Base-by-base conservation (phyloP, 2,797 vertebrate species). In the Artibeus lituratus region DNA sequence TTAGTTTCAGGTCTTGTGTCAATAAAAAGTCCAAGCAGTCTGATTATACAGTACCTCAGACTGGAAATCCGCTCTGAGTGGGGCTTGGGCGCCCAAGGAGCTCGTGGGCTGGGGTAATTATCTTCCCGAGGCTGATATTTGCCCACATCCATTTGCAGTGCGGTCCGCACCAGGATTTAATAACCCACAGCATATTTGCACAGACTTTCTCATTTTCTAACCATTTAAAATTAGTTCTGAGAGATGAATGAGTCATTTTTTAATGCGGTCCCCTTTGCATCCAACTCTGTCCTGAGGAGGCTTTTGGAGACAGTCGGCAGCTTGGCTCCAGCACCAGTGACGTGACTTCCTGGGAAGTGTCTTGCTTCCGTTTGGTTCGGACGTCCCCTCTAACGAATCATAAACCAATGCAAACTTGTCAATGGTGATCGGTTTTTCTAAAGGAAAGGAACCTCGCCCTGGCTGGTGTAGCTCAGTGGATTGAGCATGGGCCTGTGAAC, bases 141-240 rank as follows among this genome's bases (percentile, higher is more conserved):
- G 92, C 96, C 94, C 82, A 94, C n/a, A 47, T 76, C 84, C 92
- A 86, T 95, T 93, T 94, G 32, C 62, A 57, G 10, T 67, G n/a
- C 72, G 29, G 72, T 88, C 92, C 85, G 92, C 90, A 92, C 44
- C 65, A 37, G 42, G 59, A 94, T 97, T 96, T 97, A 97, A 96
- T 97, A 97, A 97, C 95, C 35, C 87, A 49, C 80, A 67, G 94
- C 69, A 62, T 96, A 94, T 97, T 97, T 96, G 85, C 74, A 95
- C 85, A 97, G 90, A 59, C 78, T 94, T 93, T 86, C 92, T 97
- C 93, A 95, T 97, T 96, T 97, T 96, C 96, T 96, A 97, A 88
- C 57, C 62, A 81, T 78, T 96, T 97, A 76, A 97, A 96, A 98
- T 97, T 92, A 94, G 90, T 88, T 87, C 85, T 94, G 87, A 94